A percentile compares a stretch with the other conserved stretches of the same genome.
These are phyloP conservation scores for Mixornis gularis DNA, from an alignment of 2,113 vertebrate genomes.

Conservation along the genomic window DNA sequence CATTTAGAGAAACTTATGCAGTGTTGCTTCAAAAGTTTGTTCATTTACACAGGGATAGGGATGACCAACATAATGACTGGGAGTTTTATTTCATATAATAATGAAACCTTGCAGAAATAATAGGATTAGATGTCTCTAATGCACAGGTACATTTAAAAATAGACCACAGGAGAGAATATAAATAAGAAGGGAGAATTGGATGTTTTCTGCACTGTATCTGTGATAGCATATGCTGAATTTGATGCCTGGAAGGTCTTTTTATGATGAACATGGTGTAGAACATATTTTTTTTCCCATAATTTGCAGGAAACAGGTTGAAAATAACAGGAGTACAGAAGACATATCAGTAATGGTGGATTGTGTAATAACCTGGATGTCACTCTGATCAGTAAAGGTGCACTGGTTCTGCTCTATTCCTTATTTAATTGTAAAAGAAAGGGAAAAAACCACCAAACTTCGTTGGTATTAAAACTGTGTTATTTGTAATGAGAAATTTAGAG, in stretches of 20 bases:
- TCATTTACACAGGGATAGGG: not conserved
- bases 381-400: not conserved
- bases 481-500: not conserved
- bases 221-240: not conserved
- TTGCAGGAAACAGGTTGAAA: not conserved
- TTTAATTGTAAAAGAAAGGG: not conserved
- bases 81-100: not conserved
- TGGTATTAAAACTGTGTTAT: not conserved
- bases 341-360: not conserved
- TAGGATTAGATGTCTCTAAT: not conserved
- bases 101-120: conserved; percentile 5
- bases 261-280: not conserved
- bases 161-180: not conserved
- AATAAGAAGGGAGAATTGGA: not conserved
- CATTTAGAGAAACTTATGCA: not conserved
- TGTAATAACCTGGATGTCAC: not conserved
- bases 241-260: not conserved
- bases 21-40: not conserved
- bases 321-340: not conserved
- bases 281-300: not conserved
- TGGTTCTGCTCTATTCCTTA: not conserved
- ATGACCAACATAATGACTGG: not conserved
- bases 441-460: not conserved
- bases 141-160: not conserved
- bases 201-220: not conserved